Base-by-base conservation (phyloP, 1,140 invertebrate genomes). In the Heliothis subflexa region DNA sequence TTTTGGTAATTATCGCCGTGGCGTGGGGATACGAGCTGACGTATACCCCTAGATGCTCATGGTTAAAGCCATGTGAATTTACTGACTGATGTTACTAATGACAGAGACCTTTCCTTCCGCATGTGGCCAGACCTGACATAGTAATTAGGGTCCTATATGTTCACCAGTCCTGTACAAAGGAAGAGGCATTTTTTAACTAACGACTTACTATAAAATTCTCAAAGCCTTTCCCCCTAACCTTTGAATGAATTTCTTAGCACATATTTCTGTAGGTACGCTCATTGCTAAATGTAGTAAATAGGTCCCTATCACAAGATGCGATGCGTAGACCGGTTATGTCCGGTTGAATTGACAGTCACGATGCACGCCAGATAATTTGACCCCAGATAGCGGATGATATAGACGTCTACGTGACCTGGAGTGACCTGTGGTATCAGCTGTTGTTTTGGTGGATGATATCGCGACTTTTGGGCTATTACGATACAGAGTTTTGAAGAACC, bases 331-430 rank as follows among this genome's bases (percentile, higher is more conserved):
- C 49, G 33, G 71, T 78, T 71, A 13, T 9, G 61, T 55, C 80
- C 50, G 57, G 80, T 78, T 71, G 2, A 13, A 50, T n/a, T 68
- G 57, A 71, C 47, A 75, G 11, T 59, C 49, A 62, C 47, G 55
- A 72, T 79, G 54, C 61, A 55, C 68, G 40, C 66, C 73, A 72
- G 33, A 61, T 59, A 74, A 71, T 18, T 66, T 80, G 78, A 66
- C 49, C 78, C 49, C 64, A 74, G 78, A 80, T 80, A 80, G 14
- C 61, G 54, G 47, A 49, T 59, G 76, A 78, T 72, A 78, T 78
- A 52, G 57, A 54, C 33, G 61, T 55, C 47, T 47, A 75, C 28
- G 25, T 71, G 78, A 80, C 78, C 78, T 64, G 45, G 16, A 55
- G 55, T 74, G 57, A 10, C 77, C 47, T 47, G 45, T 11, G 57